A percentile compares a stretch with the other conserved stretches of the same genome.
phyloP scores from a whole-genome alignment of 2,888 invertebrate species.

The Thecophora atra region DNA sequence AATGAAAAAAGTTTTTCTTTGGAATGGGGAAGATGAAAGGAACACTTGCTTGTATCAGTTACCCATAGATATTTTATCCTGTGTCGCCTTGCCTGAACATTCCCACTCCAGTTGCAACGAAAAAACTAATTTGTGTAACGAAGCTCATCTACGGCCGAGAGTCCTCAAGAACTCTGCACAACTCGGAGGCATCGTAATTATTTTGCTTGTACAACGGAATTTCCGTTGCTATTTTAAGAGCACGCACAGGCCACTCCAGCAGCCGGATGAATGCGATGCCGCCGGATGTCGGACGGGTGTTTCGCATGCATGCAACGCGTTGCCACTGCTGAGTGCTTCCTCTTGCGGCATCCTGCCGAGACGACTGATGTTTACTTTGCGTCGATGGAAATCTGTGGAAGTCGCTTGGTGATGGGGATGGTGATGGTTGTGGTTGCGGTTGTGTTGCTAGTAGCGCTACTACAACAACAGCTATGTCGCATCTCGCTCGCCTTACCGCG shows the following conservation, averaged over 20 bases:
- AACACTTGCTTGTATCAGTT: too few species aligned
- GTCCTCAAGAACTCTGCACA: not conserved
- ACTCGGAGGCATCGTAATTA: not conserved
- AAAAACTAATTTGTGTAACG: too few species aligned
- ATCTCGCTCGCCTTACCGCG: not conserved
- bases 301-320: not conserved
- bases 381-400: not conserved
- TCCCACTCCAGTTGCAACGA: too few species aligned
- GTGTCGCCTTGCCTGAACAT: too few species aligned
- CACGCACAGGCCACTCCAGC: not conserved
- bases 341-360: not conserved
- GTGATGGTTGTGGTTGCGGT: not conserved
- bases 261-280: not conserved
- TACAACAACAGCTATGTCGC: not conserved
- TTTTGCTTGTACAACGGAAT: conserved; percentile 8
- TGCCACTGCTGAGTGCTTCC: not conserved
- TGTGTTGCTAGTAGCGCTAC: not conserved
- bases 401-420: not conserved
- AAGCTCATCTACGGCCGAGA: too few species aligned
- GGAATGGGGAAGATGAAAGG: not conserved
- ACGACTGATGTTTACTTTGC: not conserved
- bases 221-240: not conserved
- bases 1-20: too few species aligned
- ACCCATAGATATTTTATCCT: too few species aligned
- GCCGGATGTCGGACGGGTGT: not conserved